Percentiles rank a stretch among this genome's conserved stretches.
Evolutionary conservation across 2,888 invertebrate genomes (phyloP).

Genomic region (Drosophila limbata): DNA sequence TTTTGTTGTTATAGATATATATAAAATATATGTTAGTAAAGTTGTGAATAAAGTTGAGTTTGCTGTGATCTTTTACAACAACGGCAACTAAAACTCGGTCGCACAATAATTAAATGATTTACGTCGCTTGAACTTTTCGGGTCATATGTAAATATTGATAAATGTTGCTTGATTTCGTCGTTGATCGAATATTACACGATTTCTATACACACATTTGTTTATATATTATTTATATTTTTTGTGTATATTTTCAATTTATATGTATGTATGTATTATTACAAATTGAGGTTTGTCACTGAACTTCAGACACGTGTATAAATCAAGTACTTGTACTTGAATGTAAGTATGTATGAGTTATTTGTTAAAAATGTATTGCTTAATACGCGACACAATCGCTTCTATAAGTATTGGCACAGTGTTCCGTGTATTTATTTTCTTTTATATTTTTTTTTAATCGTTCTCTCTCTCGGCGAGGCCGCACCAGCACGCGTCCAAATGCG

Average conservation of each 20-base stretch:
- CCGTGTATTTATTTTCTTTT: conserved; percentile 15
- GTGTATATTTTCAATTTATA: conserved; percentile 10
- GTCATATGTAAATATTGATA: conserved; percentile 47
- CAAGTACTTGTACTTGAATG: conserved; percentile 8
- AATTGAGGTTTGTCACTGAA: conserved; percentile 68
- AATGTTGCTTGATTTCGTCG: conserved; percentile 39
- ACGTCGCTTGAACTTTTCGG: conserved; percentile 55
- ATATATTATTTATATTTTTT: conserved; percentile 17
- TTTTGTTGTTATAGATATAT: conserved; percentile 46
- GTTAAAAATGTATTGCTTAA: conserved; percentile 32
- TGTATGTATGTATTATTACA: conserved; percentile 14
- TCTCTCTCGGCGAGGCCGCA: conserved; percentile 72
- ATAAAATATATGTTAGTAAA: conserved; percentile 19
- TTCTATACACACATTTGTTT: conserved; percentile 35
- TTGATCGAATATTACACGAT: conserved; percentile 62
- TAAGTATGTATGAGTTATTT: conserved; percentile 14
- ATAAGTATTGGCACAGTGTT: conserved; percentile 46
- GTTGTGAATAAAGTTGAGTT: conserved; percentile 23
- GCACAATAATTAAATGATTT: conserved; percentile 51
- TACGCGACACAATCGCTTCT: conserved; percentile 48
- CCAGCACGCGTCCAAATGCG: conserved; percentile 77
- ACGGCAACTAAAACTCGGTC: conserved; percentile 45
- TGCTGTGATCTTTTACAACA: conserved; percentile 38
- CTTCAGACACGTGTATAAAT: conserved; percentile 67
- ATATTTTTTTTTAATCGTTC: neutral